Evolutionary conservation across 2,113 vertebrate species (phyloP), one percentile per base, ranked within the genome.

Genomic region (Glaucomys volans): DNA sequence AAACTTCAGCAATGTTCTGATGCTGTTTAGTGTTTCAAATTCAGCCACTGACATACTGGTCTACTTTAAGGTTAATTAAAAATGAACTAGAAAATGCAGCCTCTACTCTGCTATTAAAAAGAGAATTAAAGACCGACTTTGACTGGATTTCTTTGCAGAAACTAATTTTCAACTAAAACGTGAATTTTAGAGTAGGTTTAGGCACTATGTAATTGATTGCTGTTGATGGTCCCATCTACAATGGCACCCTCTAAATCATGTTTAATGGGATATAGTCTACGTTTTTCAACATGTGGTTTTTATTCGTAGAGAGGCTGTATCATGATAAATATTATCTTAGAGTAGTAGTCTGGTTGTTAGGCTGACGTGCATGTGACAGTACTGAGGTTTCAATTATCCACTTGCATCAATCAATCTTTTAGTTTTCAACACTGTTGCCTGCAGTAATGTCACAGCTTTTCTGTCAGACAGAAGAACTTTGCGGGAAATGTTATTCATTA

Each of bases 401-500:
- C 98, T 98, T 98, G 98, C 97, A 99, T 98, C 98, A 98, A 98
- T 99, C 98, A 98, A 98, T 99, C 98, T 98, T 98, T 98, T 98
- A 44, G 96, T 98, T 98, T 97, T 97, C 98, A 98, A 94, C 98
- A 98, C 91, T 96, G 95, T 98, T 99, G 98, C 98, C 98, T 98
- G 98, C 97, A 98, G 98, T 98, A 99, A 98, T 99, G 98, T 98
- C 98, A 98, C 98, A 98, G 98, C 97, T 99, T 98, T 99, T 98
- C 98, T 99, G 98, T 99, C 98, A 99, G 98, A 98, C 97, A 98
- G 98, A 97, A 98, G 98, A 99, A 99, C 98, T 99, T 99, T 98
- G 98, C 10, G 57, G 98, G 98, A 98, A 98, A 98, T 98, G 98
- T 98, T 98, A 99, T 99, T 99, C 98, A 98, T 99, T 99, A 99